Percentiles rank a stretch among this genome's conserved stretches.
Conservation (phyloP, 2,113 vertebrate genomes). For the Vulpes ferrilata region DNA sequence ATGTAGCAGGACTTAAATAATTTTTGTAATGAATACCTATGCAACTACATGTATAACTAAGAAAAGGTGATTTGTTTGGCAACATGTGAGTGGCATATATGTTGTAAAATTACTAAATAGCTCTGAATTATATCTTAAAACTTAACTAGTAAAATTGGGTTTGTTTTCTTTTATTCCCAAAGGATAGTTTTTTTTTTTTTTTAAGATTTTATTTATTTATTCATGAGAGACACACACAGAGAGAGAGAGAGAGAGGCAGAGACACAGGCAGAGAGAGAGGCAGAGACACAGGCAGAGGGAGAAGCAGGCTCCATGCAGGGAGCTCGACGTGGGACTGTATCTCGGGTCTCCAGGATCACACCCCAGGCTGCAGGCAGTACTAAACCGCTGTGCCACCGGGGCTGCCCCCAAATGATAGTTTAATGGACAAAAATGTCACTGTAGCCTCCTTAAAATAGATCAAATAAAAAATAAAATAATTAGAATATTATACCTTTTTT, state of each 20-base stretch:
- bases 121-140: neutral
- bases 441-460: neutral
- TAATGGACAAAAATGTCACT: neutral
- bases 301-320: too few species aligned
- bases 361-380: too few species aligned
- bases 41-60: neutral
- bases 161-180: neutral
- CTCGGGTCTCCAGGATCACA: too few species aligned
- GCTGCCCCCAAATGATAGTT: neutral
- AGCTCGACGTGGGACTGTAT: too few species aligned
- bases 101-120: neutral
- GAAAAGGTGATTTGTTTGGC: neutral
- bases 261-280: too few species aligned
- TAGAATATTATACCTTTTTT: neutral
- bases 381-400: too few species aligned
- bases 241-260: too few species aligned
- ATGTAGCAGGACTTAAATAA: neutral
- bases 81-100: neutral
- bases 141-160: neutral
- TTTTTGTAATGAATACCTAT: neutral
- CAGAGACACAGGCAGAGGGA: too few species aligned
- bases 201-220: too few species aligned
- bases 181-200: neutral
- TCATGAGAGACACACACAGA: too few species aligned
- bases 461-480: constrained; percentile 24